Conservation (phyloP, 2,888 invertebrate species). For the Mellilla xanthometata region DNA sequence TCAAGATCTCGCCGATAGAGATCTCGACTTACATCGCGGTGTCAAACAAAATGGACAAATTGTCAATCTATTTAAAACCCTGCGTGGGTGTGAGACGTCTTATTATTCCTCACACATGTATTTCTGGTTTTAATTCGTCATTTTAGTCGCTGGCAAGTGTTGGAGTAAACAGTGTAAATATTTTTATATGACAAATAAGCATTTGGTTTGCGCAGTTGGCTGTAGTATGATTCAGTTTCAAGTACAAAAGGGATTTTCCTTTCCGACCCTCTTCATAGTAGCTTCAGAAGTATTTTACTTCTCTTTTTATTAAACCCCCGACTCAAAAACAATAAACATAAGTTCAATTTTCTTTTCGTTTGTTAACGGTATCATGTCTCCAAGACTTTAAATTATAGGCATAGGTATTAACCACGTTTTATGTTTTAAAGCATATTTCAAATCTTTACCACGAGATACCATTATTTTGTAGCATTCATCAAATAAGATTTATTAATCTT, state of each 20-base stretch:
- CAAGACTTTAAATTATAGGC: too few species aligned
- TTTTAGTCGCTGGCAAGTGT: constrained; percentile 50
- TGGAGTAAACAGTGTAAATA: constrained; percentile 30
- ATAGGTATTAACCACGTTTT: too few species aligned
- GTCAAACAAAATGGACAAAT: constrained; percentile 17
- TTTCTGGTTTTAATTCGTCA: constrained; percentile 54
- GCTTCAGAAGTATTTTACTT: not conserved
- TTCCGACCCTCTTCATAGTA: not conserved
- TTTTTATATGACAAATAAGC: constrained; percentile 26
- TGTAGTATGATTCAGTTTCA: constrained; percentile 7
- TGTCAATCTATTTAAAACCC: constrained; percentile 52
- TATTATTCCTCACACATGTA: constrained; percentile 47
- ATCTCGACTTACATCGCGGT: constrained; percentile 15
- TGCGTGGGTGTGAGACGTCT: constrained; percentile 54
- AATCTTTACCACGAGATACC: too few species aligned
- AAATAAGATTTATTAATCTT: too few species aligned
- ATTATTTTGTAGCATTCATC: too few species aligned
- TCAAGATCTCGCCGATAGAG: constrained; percentile 28
- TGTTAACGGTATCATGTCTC: too few species aligned
- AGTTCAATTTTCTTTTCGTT: too few species aligned
- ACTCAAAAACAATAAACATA: too few species aligned
- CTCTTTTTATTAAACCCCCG: too few species aligned
- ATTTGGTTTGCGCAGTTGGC: constrained; percentile 39
- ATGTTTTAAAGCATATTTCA: too few species aligned
- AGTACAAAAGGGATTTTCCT: not conserved